Evolutionary conservation across 1,140 invertebrate genomes (phyloP).

Genomic region (Aphis gossypii): DNA sequence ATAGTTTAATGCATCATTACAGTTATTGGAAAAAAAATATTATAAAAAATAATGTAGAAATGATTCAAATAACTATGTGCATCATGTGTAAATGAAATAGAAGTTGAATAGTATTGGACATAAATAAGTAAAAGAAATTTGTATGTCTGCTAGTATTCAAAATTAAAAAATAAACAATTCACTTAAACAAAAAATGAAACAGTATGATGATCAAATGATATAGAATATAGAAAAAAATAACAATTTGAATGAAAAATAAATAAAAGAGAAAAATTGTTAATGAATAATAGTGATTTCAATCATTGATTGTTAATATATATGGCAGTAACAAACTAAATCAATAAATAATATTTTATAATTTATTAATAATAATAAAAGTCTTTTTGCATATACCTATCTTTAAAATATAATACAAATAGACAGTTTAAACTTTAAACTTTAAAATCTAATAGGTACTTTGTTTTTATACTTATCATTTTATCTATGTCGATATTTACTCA

Average conservation of each 20-base stretch:
- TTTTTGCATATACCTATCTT: background rate
- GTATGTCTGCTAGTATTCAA: background rate
- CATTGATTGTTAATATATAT: too few species aligned
- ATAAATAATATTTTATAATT: background rate
- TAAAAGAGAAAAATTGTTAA: background rate
- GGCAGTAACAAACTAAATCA: background rate
- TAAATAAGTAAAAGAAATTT: background rate
- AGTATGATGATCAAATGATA: background rate
- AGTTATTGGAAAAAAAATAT: background rate
- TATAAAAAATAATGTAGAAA: background rate
- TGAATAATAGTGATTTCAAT: background rate
- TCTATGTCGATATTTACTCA: background rate
- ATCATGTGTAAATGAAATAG: background rate
- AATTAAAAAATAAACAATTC: background rate
- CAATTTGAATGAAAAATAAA: background rate
- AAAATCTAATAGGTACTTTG: too few species aligned
- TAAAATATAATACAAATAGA: background rate
- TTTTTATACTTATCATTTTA: too few species aligned
- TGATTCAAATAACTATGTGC: background rate
- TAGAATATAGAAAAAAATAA: too few species aligned
- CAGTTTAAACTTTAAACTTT: too few species aligned
- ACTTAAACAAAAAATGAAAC: background rate
- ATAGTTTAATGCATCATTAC: background rate
- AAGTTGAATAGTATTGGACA: background rate
- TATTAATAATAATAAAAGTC: too few species aligned